These are phyloP conservation scores for Notodonta ziczac DNA, from an alignment of 2,888 invertebrate genomes.

Conservation along the genomic window DNA sequence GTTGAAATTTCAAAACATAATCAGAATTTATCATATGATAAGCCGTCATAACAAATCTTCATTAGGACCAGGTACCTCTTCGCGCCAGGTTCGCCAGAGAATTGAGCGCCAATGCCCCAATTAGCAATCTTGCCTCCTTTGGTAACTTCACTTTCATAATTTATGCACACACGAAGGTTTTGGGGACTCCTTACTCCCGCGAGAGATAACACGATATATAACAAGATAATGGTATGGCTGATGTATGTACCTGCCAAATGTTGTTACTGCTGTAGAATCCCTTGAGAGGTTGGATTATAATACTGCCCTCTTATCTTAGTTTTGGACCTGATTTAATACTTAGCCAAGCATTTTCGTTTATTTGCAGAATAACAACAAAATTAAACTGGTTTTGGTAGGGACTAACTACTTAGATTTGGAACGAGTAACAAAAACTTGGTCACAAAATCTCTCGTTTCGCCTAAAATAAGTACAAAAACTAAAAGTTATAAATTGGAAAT, in stretches of 20 bases:
- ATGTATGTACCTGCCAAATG: conserved; percentile 15
- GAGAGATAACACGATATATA: conserved; percentile 3
- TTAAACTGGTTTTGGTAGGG: too few species aligned
- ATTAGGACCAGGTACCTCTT: background rate
- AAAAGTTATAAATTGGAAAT: conserved; percentile 31
- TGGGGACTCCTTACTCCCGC: background rate
- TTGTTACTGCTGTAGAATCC: background rate
- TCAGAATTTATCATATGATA: background rate
- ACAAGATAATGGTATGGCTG: conserved; percentile 4
- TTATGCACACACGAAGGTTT: conserved; percentile 5
- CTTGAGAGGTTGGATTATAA: background rate
- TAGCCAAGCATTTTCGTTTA: too few species aligned
- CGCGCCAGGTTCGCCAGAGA: background rate
- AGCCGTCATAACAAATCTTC: conserved; percentile 2
- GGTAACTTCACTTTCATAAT: conserved; percentile 5
- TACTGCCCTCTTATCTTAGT: too few species aligned
- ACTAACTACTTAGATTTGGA: too few species aligned
- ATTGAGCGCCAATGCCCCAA: conserved; percentile 4
- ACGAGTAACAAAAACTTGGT: background rate
- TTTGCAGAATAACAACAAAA: too few species aligned
- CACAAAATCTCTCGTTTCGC: background rate
- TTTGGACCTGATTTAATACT: too few species aligned
- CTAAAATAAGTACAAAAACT: conserved; percentile 18
- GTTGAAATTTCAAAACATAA: background rate
- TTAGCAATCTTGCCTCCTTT: conserved; percentile 4